A percentile compares a stretch with the other conserved stretches of the same genome.
Evolutionary conservation across 2,797 vertebrate genomes (phyloP).

Genomic region (Sebastiscus tertius): DNA sequence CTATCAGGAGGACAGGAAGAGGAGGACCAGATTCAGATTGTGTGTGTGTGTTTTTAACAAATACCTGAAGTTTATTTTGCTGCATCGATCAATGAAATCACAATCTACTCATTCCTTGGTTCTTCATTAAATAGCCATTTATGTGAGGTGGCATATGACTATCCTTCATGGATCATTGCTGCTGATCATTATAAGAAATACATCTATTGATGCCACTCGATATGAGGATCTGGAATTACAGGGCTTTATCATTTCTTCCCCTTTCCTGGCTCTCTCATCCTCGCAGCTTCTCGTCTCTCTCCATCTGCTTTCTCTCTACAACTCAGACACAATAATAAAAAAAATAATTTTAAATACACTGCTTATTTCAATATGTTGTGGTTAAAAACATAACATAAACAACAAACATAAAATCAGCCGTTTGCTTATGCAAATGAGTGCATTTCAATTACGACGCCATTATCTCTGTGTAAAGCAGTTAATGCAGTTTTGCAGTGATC

Average conservation of each 20-base stretch:
- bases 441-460: slow-evolving; percentile 58
- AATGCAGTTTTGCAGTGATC: slow-evolving; percentile 58
- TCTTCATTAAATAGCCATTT: slow-evolving; percentile 12
- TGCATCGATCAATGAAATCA: slow-evolving; percentile 2
- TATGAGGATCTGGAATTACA: background rate
- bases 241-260: background rate
- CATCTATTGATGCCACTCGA: slow-evolving; percentile 12
- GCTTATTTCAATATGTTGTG: slow-evolving; percentile 42
- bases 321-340: slow-evolving; percentile 15
- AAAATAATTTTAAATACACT: slow-evolving; percentile 17
- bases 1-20: background rate
- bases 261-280: background rate
- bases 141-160: background rate
- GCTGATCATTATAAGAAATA: slow-evolving; percentile 30
- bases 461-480: slow-evolving; percentile 51
- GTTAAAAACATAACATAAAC: slow-evolving; percentile 33
- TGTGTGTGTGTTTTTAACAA: background rate
- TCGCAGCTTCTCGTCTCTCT: slow-evolving; percentile 1
- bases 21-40: background rate
- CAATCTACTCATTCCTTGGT: background rate
- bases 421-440: slow-evolving; percentile 58
- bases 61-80: background rate
- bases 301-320: slow-evolving; percentile 23
- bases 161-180: slow-evolving; percentile 16
- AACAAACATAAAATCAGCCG: slow-evolving; percentile 35